These are phyloP conservation scores for Hydrotaea diabolus DNA, from an alignment of 2,888 invertebrate species.

Conservation along the genomic window DNA sequence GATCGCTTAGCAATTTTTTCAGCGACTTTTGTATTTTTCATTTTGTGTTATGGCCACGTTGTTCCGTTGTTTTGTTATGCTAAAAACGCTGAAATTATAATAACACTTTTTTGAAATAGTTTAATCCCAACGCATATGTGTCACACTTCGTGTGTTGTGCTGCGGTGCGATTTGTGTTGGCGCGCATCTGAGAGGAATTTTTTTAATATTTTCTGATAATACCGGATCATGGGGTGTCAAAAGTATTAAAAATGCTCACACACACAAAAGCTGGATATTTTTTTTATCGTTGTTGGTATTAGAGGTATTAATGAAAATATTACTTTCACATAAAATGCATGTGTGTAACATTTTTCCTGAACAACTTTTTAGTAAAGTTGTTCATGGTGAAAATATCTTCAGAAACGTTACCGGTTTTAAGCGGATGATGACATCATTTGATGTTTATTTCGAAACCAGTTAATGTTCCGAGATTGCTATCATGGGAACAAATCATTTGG, in stretches of 20 bases:
- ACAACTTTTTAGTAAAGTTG: background rate
- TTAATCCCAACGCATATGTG: conserved; percentile 79
- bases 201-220: conserved; percentile 66
- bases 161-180: background rate
- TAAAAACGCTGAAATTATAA: conserved; percentile 53
- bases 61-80: conserved; percentile 57
- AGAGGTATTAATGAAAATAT: conserved; percentile 51
- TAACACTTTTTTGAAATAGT: conserved; percentile 77
- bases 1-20: conserved; percentile 30
- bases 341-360: background rate
- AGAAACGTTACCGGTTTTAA: background rate
- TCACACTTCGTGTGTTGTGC: conserved; percentile 58
- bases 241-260: conserved; percentile 55
- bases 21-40: conserved; percentile 5
- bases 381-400: background rate
- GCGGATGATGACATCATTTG: background rate
- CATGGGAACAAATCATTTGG: background rate
- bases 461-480: background rate
- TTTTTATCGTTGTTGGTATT: conserved; percentile 26
- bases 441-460: background rate
- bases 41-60: conserved; percentile 11
- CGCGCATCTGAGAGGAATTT: conserved; percentile 7
- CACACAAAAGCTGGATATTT: conserved; percentile 35
- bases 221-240: conserved; percentile 71
- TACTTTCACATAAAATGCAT: conserved; percentile 35